These are phyloP conservation scores for Drosophila meridionalis DNA, from an alignment of 2,888 invertebrate species.

Conservation along the genomic window DNA sequence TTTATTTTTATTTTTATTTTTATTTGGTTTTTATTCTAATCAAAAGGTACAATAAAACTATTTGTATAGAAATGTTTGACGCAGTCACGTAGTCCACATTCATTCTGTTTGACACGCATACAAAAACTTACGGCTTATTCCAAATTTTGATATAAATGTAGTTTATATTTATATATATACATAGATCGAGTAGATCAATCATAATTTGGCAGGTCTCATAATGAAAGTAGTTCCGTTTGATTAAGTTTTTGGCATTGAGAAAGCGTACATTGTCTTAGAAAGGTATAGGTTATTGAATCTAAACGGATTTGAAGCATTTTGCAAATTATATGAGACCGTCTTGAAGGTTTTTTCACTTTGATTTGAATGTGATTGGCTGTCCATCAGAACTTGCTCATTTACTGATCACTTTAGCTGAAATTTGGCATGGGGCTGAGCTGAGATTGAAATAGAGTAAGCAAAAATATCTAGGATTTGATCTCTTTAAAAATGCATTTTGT, in stretches of 20 bases:
- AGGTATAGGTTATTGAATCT: slow-evolving; percentile 5
- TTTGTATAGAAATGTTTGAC: slow-evolving; percentile 29
- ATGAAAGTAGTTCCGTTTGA: slow-evolving; percentile 60
- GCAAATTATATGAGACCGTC: slow-evolving; percentile 3
- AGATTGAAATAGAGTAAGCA: too few relatives aligned
- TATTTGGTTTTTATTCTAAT: slow-evolving; percentile 49
- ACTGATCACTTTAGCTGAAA: not conserved
- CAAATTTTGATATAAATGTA: slow-evolving; percentile 4
- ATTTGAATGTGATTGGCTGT: not conserved
- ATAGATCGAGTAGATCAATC: slow-evolving; percentile 52
- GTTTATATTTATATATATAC: slow-evolving; percentile 4
- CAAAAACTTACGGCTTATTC: slow-evolving; percentile 44
- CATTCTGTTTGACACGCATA: slow-evolving; percentile 32
- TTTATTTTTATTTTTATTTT: not conserved
- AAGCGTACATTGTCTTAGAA: slow-evolving; percentile 27
- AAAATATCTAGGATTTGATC: too few relatives aligned
- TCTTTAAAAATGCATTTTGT: too few relatives aligned
- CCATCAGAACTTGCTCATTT: not conserved
- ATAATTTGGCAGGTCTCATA: slow-evolving; percentile 49
- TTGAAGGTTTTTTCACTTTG: not conserved
- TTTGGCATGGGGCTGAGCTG: not conserved
- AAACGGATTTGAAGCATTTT: slow-evolving; percentile 5
- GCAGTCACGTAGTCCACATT: slow-evolving; percentile 71
- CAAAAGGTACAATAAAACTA: slow-evolving; percentile 45
- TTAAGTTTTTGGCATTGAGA: slow-evolving; percentile 50